These are phyloP conservation scores for Sinosuthora webbiana DNA, from an alignment of 2,113 vertebrate genomes.

Conservation along the genomic window DNA sequence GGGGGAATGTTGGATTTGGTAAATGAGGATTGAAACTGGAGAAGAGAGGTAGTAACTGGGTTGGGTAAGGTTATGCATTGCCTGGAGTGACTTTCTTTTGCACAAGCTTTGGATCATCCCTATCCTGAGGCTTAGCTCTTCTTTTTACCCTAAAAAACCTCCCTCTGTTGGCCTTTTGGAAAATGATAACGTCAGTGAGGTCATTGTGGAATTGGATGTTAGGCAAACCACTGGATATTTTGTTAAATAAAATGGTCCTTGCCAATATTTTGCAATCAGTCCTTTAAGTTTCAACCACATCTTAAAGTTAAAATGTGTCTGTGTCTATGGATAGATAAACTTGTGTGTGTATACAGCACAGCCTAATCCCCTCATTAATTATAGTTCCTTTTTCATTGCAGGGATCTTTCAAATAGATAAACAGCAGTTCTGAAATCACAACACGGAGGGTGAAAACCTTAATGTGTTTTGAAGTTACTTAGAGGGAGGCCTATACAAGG, in stretches of 20 bases:
- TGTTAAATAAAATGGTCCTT: constrained; percentile 20
- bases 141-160: constrained; percentile 43
- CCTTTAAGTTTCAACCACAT: constrained; percentile 27
- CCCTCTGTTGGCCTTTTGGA: constrained; percentile 16
- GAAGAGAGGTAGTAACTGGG: not conserved
- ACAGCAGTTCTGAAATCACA: constrained; percentile 39
- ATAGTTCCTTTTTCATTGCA: not conserved
- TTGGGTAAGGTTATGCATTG: constrained; percentile 18
- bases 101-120: not conserved
- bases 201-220: constrained; percentile 42
- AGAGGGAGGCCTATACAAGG: not conserved
- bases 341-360: not conserved
- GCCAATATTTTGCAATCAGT: constrained; percentile 37
- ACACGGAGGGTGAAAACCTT: constrained; percentile 51
- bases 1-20: not conserved
- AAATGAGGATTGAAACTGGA: not conserved
- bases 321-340: not conserved
- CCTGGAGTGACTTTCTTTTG: constrained; percentile 19
- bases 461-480: constrained; percentile 73
- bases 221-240: constrained; percentile 33
- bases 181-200: constrained; percentile 39
- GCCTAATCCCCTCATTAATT: constrained; percentile 44
- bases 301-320: constrained; percentile 13
- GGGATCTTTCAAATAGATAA: constrained; percentile 52
- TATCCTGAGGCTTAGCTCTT: constrained; percentile 19